phyloP scores from a whole-genome alignment of 2,797 vertebrate genomes.

The Bradypodion ventrale region DNA sequence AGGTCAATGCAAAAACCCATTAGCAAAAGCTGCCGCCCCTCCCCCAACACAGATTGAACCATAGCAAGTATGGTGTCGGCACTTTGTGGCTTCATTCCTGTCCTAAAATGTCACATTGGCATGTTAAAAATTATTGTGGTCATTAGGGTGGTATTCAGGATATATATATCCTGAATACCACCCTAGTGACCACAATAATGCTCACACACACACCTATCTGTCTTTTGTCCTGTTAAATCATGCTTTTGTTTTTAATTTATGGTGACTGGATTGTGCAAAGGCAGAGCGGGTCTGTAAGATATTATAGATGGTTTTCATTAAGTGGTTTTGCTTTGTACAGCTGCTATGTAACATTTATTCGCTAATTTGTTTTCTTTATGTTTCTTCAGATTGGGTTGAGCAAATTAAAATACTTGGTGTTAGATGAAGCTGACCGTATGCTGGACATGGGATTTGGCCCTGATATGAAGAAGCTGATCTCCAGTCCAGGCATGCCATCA shows the following conservation, averaged over 20 bases:
- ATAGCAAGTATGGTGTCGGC: neutral
- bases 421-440: slow-evolving; percentile 97
- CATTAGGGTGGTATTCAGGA: neutral
- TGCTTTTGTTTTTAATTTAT: neutral
- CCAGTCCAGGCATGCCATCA: slow-evolving; percentile 83
- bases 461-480: slow-evolving; percentile 87
- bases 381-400: slow-evolving; percentile 81
- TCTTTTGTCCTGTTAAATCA: neutral
- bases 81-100: neutral
- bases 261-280: no score
- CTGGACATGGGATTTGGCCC: slow-evolving; percentile 95
- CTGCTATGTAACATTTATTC: neutral
- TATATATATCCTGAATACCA: no score
- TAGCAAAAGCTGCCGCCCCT: neutral
- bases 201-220: neutral
- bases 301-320: neutral
- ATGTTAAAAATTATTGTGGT: neutral
- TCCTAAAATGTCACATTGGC: no score
- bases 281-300: neutral
- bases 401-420: slow-evolving; percentile 87
- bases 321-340: neutral
- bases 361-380: neutral
- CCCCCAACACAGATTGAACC: neutral
- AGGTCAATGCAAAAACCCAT: neutral
- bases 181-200: no score